These are phyloP conservation scores for Autographa gamma DNA, from an alignment of 2,888 invertebrate genomes.

Conservation along the genomic window DNA sequence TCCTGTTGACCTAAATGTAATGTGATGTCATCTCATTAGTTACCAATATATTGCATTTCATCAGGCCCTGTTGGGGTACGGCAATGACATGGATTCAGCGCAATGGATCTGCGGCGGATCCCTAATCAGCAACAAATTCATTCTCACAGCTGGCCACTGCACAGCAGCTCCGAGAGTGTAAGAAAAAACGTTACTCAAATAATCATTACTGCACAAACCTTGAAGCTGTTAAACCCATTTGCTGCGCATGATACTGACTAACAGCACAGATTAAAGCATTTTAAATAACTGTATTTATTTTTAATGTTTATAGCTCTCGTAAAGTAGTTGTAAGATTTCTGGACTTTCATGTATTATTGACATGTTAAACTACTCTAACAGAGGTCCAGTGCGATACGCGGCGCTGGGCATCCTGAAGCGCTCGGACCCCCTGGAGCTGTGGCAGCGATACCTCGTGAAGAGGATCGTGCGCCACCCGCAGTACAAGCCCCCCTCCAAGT, in stretches of 20 bases:
- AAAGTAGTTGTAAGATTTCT: background rate
- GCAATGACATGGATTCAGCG: background rate
- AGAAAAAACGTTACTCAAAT: background rate
- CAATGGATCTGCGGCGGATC: slow-evolving; percentile 1
- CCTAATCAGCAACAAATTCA: background rate
- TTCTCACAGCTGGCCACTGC: slow-evolving; percentile 4
- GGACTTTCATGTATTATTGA: background rate
- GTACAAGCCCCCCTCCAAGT: slow-evolving; percentile 6
- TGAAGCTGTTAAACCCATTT: background rate
- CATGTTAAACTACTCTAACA: background rate
- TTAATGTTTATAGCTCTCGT: too few relatives aligned
- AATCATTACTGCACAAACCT: background rate
- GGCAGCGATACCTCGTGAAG: slow-evolving; percentile 3
- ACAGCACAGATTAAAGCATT: too few relatives aligned
- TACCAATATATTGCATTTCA: background rate
- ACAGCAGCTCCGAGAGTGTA: background rate
- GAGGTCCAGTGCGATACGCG: background rate
- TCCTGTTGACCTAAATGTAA: too few relatives aligned
- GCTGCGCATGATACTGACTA: background rate
- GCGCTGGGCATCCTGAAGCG: slow-evolving; percentile 1
- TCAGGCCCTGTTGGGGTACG: slow-evolving; percentile 2
- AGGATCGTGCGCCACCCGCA: slow-evolving; percentile 3
- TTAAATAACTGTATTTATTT: too few relatives aligned
- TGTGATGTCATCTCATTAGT: too few relatives aligned
- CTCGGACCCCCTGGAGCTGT: slow-evolving; percentile 3